Percentiles rank a stretch among this genome's conserved stretches.
phyloP scores from a whole-genome alignment of 2,113 vertebrate species.

The Dasyurus viverrinus region DNA sequence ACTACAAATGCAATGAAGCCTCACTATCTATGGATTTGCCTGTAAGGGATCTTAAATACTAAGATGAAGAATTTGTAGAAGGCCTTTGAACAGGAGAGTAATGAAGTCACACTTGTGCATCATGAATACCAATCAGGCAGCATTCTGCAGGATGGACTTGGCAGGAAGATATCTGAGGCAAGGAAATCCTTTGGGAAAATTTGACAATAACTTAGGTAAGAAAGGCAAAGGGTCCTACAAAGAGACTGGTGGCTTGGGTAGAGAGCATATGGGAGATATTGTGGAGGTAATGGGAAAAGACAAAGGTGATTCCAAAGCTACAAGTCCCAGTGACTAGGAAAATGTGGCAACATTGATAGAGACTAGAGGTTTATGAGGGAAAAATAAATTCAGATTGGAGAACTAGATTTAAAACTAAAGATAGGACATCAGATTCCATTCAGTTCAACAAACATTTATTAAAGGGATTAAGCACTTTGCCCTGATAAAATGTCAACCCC shows the following conservation, averaged over 20 bases:
- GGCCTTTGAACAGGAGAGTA: not conserved
- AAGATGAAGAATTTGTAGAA: not conserved
- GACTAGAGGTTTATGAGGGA: not conserved
- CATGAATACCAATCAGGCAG: not conserved
- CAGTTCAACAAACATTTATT: not conserved
- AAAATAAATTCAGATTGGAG: not conserved
- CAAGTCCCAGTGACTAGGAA: not conserved
- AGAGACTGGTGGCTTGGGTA: not conserved
- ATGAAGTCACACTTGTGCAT: not conserved
- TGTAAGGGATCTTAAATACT: not conserved
- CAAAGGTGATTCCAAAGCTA: not conserved
- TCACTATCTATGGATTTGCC: not conserved
- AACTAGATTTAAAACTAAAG: not conserved
- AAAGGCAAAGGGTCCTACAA: not conserved
- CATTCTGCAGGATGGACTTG: not conserved
- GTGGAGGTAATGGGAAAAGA: not conserved
- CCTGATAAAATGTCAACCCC: not conserved
- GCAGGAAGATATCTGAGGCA: not conserved
- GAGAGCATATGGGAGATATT: not conserved
- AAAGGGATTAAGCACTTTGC: not conserved
- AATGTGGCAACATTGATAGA: not conserved
- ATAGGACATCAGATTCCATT: not conserved
- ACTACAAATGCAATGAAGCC: not conserved
- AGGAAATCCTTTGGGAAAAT: not conserved
- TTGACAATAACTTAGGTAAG: not conserved